Evolutionary conservation across 2,888 invertebrate species (phyloP), one percentile per base, ranked within the genome.

Genomic region (Ptycholaimellus sp.): DNA sequence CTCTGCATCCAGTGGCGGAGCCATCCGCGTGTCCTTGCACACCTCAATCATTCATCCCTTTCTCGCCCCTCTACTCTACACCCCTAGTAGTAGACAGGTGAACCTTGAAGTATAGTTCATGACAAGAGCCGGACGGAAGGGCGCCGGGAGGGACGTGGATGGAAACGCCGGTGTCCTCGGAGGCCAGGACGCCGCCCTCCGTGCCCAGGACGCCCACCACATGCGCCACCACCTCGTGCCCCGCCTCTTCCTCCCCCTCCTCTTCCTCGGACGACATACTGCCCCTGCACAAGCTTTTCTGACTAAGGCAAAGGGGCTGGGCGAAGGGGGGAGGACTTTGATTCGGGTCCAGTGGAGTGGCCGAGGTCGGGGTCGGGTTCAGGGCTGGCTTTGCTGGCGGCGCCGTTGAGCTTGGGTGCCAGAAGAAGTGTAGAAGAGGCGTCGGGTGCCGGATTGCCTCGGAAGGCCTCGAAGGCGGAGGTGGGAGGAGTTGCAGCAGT

Each of bases 91-190:
- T n/a, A n/a, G 23, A 23, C 23, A 77, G 70, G 48, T 66, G 64
- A 19, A 65, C 64, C 53, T 68, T 82, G 68, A 87, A 83, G 70
- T 82, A 85, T 58, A 87, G 74, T 61, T 82, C 81, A 65, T 83
- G 82, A 53, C 73, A 70, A 52, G 72, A 70, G 37, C 79, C 79
- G 28, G 72, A 69, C 35, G 75, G 71, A 47, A 87, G 72, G 33
- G 85, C 85, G 45, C 79, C 78, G 37, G 75, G 72, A 31, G 87
- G 85, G 54, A 87, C 76, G 52, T 76, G 72, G 44, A 87, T 65
- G 35, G 76, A 76, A 31, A 87, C 85, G 46, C 83, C 82, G 70
- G 82, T 82, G 58, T 79, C 74, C 47, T 76, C 72, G 56, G 79
- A 80, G 47, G 75, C 72, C 46, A 87, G 65, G 22, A 74, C 70